Base-by-base conservation (phyloP, 2,797 vertebrate genomes). In the Myotis planiceps region DNA sequence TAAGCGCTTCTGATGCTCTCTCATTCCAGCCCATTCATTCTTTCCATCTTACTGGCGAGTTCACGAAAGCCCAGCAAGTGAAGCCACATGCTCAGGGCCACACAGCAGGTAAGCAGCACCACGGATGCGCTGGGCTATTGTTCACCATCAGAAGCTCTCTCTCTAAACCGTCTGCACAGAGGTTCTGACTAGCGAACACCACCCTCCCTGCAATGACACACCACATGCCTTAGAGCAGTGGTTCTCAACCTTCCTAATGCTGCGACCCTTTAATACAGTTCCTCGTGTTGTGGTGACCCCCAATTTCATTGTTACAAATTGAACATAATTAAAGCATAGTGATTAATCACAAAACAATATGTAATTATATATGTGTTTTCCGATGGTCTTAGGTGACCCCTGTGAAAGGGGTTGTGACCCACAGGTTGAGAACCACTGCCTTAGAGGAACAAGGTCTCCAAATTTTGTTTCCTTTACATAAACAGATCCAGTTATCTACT, bases 41-140 rank as follows among this genome's bases (percentile, higher is more conserved):
- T 86, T 88, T 34, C 78, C 92, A 66, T 71, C 47, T 95, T 55
- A 53, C 68, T 65, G 83, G 90, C 18, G 92, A 96, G 92, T 9
- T 79, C 16, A 4, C 5, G 10, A 10, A 65, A 92, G 80, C 84
- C 66, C 88, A 88, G 88, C 78, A 86, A 53, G 83, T 18, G 69
- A 69, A 94, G 76, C 60, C 88, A 76, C 29, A 12, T 16, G 76
- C 55, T n/a, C 29, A 39, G 39, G 72, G 78, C 68, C 78, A 74
- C 85, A 76, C 71, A 69, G 87, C 86, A 88, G 74, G 72, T 23
- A 27, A 76, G 80, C 53, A 47, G 45, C 58, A 34, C 58, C 13
- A 2, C 18, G 4, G 34, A 29, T 12, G 29, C 3, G 32, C 5
- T 12, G 0, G 0, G 4, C 49, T 29, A 7, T 84, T 66, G 14